Evolutionary conservation across 1,140 invertebrate species (phyloP).

Genomic region (Dolichoris vasculosae): DNA sequence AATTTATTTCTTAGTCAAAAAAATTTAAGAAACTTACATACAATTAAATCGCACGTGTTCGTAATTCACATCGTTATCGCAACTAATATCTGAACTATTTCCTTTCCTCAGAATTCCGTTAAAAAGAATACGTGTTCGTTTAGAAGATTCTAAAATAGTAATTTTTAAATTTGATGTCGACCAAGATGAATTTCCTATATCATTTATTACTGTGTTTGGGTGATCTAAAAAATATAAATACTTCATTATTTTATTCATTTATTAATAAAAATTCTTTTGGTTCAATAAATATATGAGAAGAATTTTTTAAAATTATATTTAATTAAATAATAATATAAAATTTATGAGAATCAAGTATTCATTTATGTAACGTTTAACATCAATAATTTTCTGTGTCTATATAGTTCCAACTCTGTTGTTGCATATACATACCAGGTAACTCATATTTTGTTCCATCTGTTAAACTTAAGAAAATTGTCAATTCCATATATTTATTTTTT

Average conservation of each 20-base stretch:
- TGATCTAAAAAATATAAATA: conserved; percentile 59
- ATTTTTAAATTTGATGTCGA: conserved; percentile 77
- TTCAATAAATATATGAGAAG: too few relatives aligned
- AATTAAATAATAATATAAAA: too few relatives aligned
- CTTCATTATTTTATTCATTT: background rate
- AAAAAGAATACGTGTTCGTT: conserved; percentile 76
- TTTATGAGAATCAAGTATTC: too few relatives aligned
- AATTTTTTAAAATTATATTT: too few relatives aligned
- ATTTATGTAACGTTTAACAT: too few relatives aligned
- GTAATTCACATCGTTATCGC: conserved; percentile 65
- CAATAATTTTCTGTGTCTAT: too few relatives aligned
- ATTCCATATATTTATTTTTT: conserved; percentile 66
- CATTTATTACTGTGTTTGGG: conserved; percentile 69
- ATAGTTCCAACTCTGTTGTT: background rate
- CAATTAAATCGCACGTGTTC: conserved; percentile 73
- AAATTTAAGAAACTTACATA: conserved; percentile 64
- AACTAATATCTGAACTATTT: conserved; percentile 53
- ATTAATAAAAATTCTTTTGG: background rate
- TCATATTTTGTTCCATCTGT: conserved; percentile 72
- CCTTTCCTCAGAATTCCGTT: conserved; percentile 77
- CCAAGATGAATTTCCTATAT: conserved; percentile 69
- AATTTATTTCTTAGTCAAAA: background rate
- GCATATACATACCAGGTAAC: conserved; percentile 71
- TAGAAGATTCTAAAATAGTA: conserved; percentile 74
- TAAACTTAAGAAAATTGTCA: conserved; percentile 71